Base-by-base conservation (phyloP, 2,113 vertebrate genomes). In the Indicator indicator region DNA sequence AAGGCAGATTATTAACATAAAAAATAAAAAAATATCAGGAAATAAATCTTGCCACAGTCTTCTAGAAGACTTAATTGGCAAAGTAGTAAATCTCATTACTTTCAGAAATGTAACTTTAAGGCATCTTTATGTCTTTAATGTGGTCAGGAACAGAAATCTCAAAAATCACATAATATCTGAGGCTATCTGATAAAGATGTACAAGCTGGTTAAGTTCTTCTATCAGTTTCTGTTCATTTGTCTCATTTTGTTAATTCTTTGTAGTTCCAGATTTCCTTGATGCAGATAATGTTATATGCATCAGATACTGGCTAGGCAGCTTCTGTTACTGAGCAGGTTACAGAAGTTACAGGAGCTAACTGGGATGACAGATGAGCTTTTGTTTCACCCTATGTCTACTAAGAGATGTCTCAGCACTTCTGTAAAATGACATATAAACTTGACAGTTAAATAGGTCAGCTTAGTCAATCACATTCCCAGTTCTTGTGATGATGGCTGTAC, bases 61-160 rank as follows among this genome's bases (percentile, higher is more conserved):
- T 89, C 74, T 71, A 19, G 21, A 77, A 63, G 19, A 42, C 33
- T 28, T 76, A 91, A 87, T 8, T 83, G 87, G 8, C 24, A 94
- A 88, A 83, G 15, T 6, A 75, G 12, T 79, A 88, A 80, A 70
- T 85, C 32, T 83, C 60, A 88, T 92, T 90, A 64, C 17, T 71
- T 83, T 75, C 32, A 74, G n/a, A 91, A 88, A 82, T 38, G 27
- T 63, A 90, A 77, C 38, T 59, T 62, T 70, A 72, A 88, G 48
- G 9, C 36, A 58, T 71, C 16, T 74, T 33, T 70, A 27, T 18
- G 52, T 83, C 15, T 77, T 58, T 85, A 88, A 90, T 78, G 8
- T 18, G 38, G 46, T 64, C 38, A 62, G 58, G 44, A 89, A 93
- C 91, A 78, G 3, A 70, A 23, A 16, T 16, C 50, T 60, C 19